These are phyloP conservation scores for Eublepharis macularius DNA, from an alignment of 2,113 vertebrate genomes.

Conservation along the genomic window DNA sequence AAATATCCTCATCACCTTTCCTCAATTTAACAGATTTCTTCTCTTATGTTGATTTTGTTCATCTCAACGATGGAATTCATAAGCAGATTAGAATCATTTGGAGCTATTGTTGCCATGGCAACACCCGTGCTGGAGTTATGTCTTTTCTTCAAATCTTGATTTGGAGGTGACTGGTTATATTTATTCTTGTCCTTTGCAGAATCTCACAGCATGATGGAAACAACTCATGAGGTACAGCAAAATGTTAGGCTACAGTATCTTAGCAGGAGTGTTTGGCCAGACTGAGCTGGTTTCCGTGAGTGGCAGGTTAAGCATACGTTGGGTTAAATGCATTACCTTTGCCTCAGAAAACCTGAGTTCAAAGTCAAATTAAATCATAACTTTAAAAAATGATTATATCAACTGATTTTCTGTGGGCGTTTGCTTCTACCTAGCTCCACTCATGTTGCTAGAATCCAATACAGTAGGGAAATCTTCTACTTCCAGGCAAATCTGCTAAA, in stretches of 20 bases:
- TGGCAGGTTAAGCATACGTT: slow-evolving; percentile 18
- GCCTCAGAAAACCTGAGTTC: slow-evolving; percentile 20
- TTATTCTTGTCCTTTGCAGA: slow-evolving; percentile 65
- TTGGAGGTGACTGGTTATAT: slow-evolving; percentile 66
- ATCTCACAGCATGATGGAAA: slow-evolving; percentile 47
- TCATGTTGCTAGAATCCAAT: neutral
- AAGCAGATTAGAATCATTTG: slow-evolving; percentile 74
- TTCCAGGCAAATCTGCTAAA: neutral
- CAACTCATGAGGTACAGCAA: slow-evolving; percentile 42
- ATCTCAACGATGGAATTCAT: slow-evolving; percentile 70
- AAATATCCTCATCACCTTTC: slow-evolving; percentile 46
- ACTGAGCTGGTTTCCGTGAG: slow-evolving; percentile 17
- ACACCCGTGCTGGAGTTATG: slow-evolving; percentile 56
- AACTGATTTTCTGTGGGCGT: neutral
- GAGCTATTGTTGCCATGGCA: slow-evolving; percentile 76
- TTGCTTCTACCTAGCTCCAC: neutral
- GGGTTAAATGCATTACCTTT: slow-evolving; percentile 25
- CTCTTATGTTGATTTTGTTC: slow-evolving; percentile 69
- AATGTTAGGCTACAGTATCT: slow-evolving; percentile 33
- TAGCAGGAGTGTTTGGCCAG: neutral
- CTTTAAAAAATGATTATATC: neutral
- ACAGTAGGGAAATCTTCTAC: neutral
- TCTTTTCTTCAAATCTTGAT: slow-evolving; percentile 69
- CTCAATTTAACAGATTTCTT: slow-evolving; percentile 57
- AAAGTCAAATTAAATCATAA: slow-evolving; percentile 13